Percentiles rank a stretch among this genome's conserved stretches.
phyloP scores from a whole-genome alignment of 64 coral and sea anemone genomes.

The Actinia tenebrosa region DNA sequence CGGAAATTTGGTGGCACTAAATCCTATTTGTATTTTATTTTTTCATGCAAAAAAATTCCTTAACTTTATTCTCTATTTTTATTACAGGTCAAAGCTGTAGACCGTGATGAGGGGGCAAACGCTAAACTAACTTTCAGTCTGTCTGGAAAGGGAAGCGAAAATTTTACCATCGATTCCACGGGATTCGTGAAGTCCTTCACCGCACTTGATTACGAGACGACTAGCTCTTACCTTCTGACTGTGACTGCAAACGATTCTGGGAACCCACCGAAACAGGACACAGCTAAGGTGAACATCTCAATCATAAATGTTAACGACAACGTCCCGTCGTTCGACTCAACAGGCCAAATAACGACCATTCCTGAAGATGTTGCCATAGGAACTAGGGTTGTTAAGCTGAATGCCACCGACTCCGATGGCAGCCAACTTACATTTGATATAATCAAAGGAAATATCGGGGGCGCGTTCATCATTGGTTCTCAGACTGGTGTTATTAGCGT shows the following conservation, averaged over 20 bases:
- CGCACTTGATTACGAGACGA: conserved; percentile 76
- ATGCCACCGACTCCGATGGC: conserved; percentile 87
- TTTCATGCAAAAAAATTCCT: too few relatives aligned
- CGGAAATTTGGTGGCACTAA: too few relatives aligned
- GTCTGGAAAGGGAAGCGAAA: conserved; percentile 44
- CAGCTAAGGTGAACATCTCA: conserved; percentile 62
- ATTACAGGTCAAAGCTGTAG: conserved; percentile 65
- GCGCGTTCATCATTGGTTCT: conserved; percentile 67
- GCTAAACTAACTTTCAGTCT: conserved; percentile 43
- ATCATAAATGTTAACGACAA: conserved; percentile 86
- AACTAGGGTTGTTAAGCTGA: conserved; percentile 74
- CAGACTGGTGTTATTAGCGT: conserved; percentile 53
- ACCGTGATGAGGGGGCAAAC: conserved; percentile 75
- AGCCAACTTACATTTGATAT: conserved; percentile 52
- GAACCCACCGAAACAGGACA: conserved; percentile 22
- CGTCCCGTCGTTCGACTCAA: conserved; percentile 54
- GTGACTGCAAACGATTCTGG: conserved; percentile 82
- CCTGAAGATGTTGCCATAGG: conserved; percentile 78
- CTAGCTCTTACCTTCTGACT: conserved; percentile 40
- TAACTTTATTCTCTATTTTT: neutral
- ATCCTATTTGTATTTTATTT: too few relatives aligned
- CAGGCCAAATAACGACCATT: conserved; percentile 26
- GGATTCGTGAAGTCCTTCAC: conserved; percentile 66
- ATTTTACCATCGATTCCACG: conserved; percentile 64
- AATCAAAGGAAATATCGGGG: conserved; percentile 43